Percentiles rank a stretch among this genome's conserved stretches.
Evolutionary conservation across 2,797 vertebrate genomes (phyloP).

Genomic region (Chrysolophus pictus): DNA sequence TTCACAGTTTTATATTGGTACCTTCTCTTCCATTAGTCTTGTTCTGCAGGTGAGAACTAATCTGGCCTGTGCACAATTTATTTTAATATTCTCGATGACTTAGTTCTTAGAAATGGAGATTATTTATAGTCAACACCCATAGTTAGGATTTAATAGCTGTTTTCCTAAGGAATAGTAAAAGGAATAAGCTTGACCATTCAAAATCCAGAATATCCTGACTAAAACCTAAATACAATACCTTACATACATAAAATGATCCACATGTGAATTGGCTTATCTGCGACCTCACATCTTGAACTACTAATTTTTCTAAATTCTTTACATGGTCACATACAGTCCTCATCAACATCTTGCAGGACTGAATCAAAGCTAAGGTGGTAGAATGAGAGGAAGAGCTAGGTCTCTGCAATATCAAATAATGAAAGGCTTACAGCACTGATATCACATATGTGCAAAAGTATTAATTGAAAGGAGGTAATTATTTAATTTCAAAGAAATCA

Average conservation of each 20-base stretch:
- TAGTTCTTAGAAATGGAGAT: background rate
- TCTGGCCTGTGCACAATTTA: rapidly evolving
- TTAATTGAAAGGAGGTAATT: background rate
- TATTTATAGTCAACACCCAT: background rate
- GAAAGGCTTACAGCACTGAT: background rate
- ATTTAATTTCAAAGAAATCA: background rate
- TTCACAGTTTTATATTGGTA: background rate
- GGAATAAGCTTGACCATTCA: background rate
- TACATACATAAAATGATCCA: background rate
- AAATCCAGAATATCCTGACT: background rate
- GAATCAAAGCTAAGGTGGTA: background rate
- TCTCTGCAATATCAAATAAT: background rate
- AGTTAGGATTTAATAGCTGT: background rate
- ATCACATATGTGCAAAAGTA: background rate
- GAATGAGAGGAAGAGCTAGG: background rate
- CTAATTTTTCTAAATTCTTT: background rate
- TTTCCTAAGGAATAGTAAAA: background rate
- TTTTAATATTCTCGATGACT: background rate
- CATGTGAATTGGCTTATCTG: background rate
- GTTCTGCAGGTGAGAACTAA: background rate
- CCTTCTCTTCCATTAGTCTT: background rate
- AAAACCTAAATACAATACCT: background rate
- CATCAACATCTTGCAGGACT: background rate
- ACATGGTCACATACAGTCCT: background rate
- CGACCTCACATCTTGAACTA: background rate